Conservation (phyloP, 1,140 invertebrate genomes). For the Campoletis sonorensis region DNA sequence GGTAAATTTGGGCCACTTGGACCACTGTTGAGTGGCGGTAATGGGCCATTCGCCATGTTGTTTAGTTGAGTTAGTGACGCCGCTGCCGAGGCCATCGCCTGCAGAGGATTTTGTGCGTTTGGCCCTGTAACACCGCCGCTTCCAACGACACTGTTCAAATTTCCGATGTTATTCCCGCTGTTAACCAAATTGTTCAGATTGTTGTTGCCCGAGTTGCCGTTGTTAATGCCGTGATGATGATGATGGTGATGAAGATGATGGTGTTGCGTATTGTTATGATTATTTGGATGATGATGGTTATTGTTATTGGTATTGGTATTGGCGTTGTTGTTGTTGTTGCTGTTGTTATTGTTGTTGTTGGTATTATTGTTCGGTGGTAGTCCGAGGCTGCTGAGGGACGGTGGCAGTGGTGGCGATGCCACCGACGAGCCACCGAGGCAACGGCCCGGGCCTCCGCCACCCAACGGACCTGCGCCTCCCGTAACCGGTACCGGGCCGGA, state of each 20-base stretch:
- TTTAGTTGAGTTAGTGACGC: constrained; percentile 73
- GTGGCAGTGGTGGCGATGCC: constrained; percentile 69
- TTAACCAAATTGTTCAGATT: constrained; percentile 35
- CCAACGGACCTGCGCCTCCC: constrained; percentile 61
- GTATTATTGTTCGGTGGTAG: constrained; percentile 44
- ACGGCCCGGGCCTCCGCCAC: constrained; percentile 66
- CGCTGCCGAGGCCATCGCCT: constrained; percentile 74
- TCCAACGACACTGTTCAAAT: constrained; percentile 9
- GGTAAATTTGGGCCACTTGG: constrained; percentile 67
- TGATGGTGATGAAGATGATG: constrained; percentile 41
- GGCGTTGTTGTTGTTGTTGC: constrained; percentile 37
- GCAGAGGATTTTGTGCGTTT: constrained; percentile 66
- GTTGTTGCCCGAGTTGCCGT: constrained; percentile 41
- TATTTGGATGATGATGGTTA: constrained; percentile 21
- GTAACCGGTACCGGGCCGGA: constrained; percentile 72
- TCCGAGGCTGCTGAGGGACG: constrained; percentile 62
- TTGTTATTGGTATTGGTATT: constrained; percentile 45
- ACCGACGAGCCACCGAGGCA: constrained; percentile 71
- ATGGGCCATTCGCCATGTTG: constrained; percentile 74
- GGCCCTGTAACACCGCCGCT: constrained; percentile 44
- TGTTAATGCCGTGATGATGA: constrained; percentile 44
- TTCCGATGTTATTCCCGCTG: neutral
- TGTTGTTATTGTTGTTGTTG: constrained; percentile 36
- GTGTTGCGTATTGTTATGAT: constrained; percentile 26
- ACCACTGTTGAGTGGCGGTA: constrained; percentile 69